Evolutionary conservation across 2,113 vertebrate species (phyloP).

Genomic region (Gallinago undulata): DNA sequence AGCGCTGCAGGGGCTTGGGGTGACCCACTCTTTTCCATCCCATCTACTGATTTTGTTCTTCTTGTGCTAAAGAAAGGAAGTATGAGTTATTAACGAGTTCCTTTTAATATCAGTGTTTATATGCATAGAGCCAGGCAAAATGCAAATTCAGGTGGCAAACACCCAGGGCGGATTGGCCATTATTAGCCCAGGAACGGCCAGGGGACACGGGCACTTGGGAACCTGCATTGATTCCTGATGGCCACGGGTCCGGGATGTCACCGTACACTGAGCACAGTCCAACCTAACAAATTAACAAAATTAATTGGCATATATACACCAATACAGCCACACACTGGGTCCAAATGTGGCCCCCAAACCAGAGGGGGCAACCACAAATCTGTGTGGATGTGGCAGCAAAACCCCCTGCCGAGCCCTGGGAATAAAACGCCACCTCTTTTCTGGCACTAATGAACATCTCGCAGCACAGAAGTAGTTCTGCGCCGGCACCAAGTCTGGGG

Average conservation of each 20-base stretch:
- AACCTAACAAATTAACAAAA: too few species aligned
- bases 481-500: background rate
- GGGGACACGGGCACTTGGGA: background rate
- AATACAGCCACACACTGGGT: accelerated
- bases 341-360: background rate
- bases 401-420: background rate
- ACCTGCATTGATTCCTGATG: accelerated
- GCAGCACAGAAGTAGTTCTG: background rate
- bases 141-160: background rate
- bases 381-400: background rate
- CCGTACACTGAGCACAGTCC: accelerated
- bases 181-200: accelerated
- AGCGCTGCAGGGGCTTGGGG: too few species aligned
- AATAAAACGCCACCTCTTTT: background rate
- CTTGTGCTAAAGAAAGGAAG: background rate
- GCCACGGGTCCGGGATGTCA: background rate
- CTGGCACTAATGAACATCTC: background rate
- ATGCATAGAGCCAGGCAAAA: background rate
- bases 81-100: background rate
- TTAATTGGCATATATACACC: accelerated
- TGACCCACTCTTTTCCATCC: background rate
- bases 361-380: background rate
- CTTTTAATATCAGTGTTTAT: background rate
- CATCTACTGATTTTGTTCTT: background rate
- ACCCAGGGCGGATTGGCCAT: background rate